A percentile compares a stretch with the other conserved stretches of the same genome.
Evolutionary conservation across 2,888 invertebrate species (phyloP).

Genomic region (Rhagonycha lutea): DNA sequence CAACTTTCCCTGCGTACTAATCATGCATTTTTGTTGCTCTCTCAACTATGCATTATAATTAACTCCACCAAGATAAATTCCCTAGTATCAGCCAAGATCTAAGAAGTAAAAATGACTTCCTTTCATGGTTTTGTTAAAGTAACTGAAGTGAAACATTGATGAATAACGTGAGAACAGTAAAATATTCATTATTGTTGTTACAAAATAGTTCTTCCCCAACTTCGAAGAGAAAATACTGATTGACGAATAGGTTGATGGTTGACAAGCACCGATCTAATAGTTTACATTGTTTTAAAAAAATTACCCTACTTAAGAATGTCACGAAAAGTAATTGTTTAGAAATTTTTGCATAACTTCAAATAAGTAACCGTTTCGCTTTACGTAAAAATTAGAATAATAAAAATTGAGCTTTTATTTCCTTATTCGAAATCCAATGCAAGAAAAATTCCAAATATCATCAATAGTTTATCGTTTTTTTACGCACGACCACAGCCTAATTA

Average conservation of each 20-base stretch:
- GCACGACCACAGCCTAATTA: constrained; percentile 7
- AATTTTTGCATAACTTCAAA: neutral
- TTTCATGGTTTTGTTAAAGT: constrained; percentile 4
- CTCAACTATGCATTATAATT: neutral
- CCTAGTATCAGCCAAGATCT: neutral
- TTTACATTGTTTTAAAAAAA: neutral
- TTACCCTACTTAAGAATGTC: neutral
- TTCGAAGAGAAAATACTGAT: too few relatives aligned
- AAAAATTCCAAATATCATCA: neutral
- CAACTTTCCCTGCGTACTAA: neutral
- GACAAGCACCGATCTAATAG: neutral
- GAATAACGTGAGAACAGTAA: constrained; percentile 30
- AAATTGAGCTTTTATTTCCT: neutral
- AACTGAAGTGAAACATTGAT: constrained; percentile 13
- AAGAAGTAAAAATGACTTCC: neutral
- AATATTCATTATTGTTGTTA: constrained; percentile 26
- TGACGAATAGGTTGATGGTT: neutral
- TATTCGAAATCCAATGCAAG: neutral
- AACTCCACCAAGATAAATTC: neutral
- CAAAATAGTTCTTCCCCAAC: constrained; percentile 13
- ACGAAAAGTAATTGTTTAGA: neutral
- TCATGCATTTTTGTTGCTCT: neutral
- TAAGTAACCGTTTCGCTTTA: neutral
- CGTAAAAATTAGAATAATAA: neutral
- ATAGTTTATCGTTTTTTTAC: constrained; percentile 5